phyloP scores from a whole-genome alignment of 2,888 invertebrate species.

The Oegoconia quadripuncta region DNA sequence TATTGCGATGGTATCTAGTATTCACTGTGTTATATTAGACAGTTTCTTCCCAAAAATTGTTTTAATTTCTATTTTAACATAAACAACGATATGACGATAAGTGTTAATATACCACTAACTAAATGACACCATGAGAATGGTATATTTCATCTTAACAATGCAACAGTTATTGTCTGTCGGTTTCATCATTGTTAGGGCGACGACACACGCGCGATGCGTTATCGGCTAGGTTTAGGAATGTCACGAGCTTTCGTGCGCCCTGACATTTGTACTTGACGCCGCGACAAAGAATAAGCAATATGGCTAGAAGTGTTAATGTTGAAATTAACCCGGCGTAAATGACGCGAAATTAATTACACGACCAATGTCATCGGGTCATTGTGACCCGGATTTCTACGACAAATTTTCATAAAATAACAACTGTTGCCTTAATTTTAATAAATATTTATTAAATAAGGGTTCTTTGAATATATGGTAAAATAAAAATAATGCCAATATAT shows the following conservation, averaged over 20 bases:
- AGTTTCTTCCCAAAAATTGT: no score
- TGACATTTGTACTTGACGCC: conserved; percentile 14
- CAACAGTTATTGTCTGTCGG: neutral
- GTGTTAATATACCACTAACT: neutral
- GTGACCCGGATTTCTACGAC: neutral
- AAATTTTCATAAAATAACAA: neutral
- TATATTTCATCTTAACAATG: neutral
- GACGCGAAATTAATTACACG: neutral
- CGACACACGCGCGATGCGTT: no score
- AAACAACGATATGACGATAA: neutral
- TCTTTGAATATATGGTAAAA: neutral
- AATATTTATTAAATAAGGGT: neutral
- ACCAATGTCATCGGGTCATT: neutral
- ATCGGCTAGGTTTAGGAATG: no score
- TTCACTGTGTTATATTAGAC: no score
- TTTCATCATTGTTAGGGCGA: neutral
- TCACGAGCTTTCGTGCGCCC: neutral
- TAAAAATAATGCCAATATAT: no score
- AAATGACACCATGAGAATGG: no score
- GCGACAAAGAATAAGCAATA: conserved; percentile 2
- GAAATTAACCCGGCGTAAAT: neutral
- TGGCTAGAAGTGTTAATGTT: neutral
- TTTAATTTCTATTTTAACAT: no score
- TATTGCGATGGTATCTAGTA: no score
- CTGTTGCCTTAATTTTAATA: neutral